Percentiles rank a stretch among this genome's conserved stretches.
These are phyloP conservation scores for Kryptopterus vitreolus DNA, from an alignment of 2,797 vertebrate species.

Conservation along the genomic window DNA sequence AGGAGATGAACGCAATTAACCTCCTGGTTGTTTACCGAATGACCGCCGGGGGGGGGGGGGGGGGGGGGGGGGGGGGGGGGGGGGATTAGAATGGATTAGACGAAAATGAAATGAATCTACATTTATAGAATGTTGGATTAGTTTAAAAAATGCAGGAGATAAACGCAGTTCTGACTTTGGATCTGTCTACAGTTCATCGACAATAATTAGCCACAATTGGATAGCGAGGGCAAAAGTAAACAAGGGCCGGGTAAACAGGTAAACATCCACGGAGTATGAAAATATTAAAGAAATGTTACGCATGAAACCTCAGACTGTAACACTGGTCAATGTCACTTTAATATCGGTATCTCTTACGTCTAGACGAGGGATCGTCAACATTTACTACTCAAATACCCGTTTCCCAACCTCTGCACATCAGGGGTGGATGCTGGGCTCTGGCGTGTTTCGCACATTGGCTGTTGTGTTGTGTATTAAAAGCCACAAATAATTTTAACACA, in stretches of 20 bases:
- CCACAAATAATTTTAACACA: too few relatives aligned
- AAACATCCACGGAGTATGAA: not conserved
- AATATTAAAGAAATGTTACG: conserved; percentile 5
- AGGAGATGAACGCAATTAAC: not conserved
- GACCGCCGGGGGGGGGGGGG: too few relatives aligned
- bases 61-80: too few relatives aligned
- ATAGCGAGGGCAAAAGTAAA: not conserved
- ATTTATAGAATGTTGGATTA: not conserved
- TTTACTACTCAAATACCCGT: too few relatives aligned
- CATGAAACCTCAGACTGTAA: not conserved
- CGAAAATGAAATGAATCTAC: not conserved
- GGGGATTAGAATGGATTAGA: not conserved
- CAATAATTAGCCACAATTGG: conserved; percentile 15
- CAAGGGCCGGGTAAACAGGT: conserved; percentile 16
- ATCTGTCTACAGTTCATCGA: not conserved
- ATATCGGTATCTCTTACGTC: too few relatives aligned
- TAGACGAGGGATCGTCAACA: too few relatives aligned
- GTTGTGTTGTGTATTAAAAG: too few relatives aligned
- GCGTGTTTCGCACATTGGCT: too few relatives aligned
- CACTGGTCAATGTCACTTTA: too few relatives aligned
- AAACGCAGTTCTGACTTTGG: not conserved
- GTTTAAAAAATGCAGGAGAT: not conserved
- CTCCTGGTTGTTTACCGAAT: not conserved
- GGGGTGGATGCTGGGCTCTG: too few relatives aligned
- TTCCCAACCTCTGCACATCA: too few relatives aligned